Conservation (phyloP, 35 echinoderm and acorn worm genomes). For the Stichopus chloronotus region DNA sequence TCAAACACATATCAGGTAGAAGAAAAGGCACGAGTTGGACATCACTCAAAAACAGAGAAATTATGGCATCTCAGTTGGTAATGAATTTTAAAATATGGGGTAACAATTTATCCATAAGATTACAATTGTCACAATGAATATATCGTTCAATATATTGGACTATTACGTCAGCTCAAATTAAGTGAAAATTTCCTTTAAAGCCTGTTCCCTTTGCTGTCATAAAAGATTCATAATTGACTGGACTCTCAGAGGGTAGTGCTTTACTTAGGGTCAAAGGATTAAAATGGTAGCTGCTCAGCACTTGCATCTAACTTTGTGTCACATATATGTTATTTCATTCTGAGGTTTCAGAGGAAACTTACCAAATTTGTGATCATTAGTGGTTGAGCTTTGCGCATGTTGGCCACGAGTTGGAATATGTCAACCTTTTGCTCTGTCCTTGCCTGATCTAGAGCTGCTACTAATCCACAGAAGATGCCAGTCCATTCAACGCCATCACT, state of each 20-base stretch:
- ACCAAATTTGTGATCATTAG: conserved; percentile 77
- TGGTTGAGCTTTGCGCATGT: conserved; percentile 66
- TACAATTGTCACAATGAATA: not conserved
- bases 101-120: not conserved
- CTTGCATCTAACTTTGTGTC: not conserved
- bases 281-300: not conserved
- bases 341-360: conserved; percentile 1
- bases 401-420: conserved; percentile 86
- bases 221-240: not conserved
- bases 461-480: conserved; percentile 77
- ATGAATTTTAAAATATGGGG: no score
- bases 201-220: not conserved
- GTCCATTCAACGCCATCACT: conserved; percentile 85
- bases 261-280: not conserved
- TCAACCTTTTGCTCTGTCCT: conserved; percentile 80
- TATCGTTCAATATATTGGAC: no score
- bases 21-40: no score
- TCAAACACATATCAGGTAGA: not conserved
- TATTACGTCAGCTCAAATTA: no score
- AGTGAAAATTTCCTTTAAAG: not conserved
- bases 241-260: not conserved
- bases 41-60: not conserved
- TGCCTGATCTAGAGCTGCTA: conserved; percentile 67
- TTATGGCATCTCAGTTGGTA: no score
- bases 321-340: not conserved